Percentiles rank a stretch among this genome's conserved stretches.
Conservation (phyloP, 2,113 vertebrate species). For the Paraplagusia blochii region DNA sequence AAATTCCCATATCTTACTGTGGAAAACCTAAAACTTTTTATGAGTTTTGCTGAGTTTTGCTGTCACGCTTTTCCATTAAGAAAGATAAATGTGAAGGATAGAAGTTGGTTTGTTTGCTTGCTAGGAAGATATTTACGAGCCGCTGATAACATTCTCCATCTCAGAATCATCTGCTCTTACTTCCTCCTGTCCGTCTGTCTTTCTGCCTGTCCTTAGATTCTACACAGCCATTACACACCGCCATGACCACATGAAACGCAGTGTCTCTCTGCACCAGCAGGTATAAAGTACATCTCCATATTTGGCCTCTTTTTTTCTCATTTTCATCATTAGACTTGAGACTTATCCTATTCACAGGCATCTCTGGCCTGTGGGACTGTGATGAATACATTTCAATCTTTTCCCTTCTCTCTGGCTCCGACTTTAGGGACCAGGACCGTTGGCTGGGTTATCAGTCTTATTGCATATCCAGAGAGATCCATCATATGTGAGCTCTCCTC, state of each 20-base stretch:
- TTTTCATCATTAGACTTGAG: slow-evolving; percentile 40
- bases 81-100: too few species aligned
- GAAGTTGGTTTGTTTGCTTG: too few species aligned
- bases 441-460: slow-evolving; percentile 49
- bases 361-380: slow-evolving; percentile 16
- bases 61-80: too few species aligned
- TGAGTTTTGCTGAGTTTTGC: too few species aligned
- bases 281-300: slow-evolving; percentile 11
- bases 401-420: slow-evolving; percentile 33
- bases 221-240: slow-evolving; percentile 1
- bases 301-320: background rate
- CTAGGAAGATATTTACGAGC: background rate
- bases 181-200: background rate
- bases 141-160: background rate
- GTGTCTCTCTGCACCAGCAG: slow-evolving; percentile 1
- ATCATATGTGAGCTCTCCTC: slow-evolving; percentile 38
- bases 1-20: too few species aligned
- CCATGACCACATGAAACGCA: background rate
- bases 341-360: slow-evolving; percentile 46
- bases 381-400: slow-evolving; percentile 66
- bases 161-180: background rate
- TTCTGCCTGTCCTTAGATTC: background rate
- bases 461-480: slow-evolving; percentile 57
- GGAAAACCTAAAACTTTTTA: too few species aligned
- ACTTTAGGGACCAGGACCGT: slow-evolving; percentile 23